Percentiles rank a stretch among this genome's conserved stretches.
Evolutionary conservation across 2,888 invertebrate genomes (phyloP).

Genomic region (Metopia argyrocephala): DNA sequence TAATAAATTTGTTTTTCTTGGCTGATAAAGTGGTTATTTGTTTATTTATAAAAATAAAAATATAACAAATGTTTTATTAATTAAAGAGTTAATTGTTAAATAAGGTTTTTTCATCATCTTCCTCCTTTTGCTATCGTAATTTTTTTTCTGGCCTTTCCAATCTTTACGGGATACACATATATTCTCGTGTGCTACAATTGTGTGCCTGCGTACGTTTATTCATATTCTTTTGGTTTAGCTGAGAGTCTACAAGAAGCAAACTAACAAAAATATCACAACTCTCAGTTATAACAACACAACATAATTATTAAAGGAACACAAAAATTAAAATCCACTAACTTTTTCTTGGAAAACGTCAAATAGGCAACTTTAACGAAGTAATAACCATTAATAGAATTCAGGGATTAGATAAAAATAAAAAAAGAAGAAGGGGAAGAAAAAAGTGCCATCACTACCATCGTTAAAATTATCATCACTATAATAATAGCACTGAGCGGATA

Average conservation of each 20-base stretch:
- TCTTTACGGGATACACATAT: slow-evolving; percentile 54
- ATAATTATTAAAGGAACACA: too few species aligned
- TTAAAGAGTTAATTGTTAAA: neutral
- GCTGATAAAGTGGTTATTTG: neutral
- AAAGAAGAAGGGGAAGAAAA: slow-evolving; percentile 23
- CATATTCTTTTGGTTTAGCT: neutral
- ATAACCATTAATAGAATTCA: slow-evolving; percentile 56
- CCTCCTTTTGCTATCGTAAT: slow-evolving; percentile 33
- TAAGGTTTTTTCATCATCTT: neutral
- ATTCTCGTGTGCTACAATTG: slow-evolving; percentile 8
- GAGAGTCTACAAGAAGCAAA: slow-evolving; percentile 21
- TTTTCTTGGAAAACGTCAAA: slow-evolving; percentile 35
- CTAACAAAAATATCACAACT: slow-evolving; percentile 35
- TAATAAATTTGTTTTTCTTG: neutral
- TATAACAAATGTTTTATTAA: neutral
- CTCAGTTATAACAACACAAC: slow-evolving; percentile 24
- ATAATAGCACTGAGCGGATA: neutral
- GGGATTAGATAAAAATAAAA: too few species aligned
- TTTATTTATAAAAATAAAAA: too few species aligned
- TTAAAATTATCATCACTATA: neutral
- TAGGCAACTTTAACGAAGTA: slow-evolving; percentile 53
- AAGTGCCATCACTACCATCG: slow-evolving; percentile 20
- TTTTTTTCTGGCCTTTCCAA: slow-evolving; percentile 35
- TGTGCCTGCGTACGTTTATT: slow-evolving; percentile 31
- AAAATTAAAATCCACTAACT: slow-evolving; percentile 31